Base-by-base conservation (phyloP, 2,113 vertebrate species). In the Coryphaenoides rupestris region DNA sequence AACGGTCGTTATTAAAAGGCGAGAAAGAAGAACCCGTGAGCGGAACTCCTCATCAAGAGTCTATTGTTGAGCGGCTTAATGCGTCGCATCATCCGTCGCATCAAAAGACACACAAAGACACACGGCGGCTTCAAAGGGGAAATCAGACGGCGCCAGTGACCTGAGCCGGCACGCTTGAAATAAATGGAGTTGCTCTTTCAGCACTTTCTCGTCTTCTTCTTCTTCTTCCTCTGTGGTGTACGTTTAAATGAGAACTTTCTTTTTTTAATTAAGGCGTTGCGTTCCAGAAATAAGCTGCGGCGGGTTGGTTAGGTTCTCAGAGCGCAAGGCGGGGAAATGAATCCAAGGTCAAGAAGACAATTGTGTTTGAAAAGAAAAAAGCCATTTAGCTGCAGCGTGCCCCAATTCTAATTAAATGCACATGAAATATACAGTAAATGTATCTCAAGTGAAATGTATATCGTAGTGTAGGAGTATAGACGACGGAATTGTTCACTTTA, bases 31-130 rank as follows among this genome's bases (percentile, higher is more conserved):
- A 57, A 17, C 13, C 24, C 16, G 22, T 55, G 21, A 72, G 12
- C 17, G 26, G 23, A 65, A 14, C n/a, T 19, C n/a, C 52, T 54
- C 9, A 54, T 54, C 17, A 47, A n/a, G 55, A 69, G 74, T 58
- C 66, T 74, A 65, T 23, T 61, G 52, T 55, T 57, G 50, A 52
- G 5, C 19, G 63, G 49, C 53, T 60, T 55, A 73, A 67, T 66
- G 58, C 16, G 70, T 53, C 1, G 46, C 33, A 56, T 60, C 54
- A 69, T 50, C 45, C 68, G 66, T 57, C 60, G 54, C 24, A 63
- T 60, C 53, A 24, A 56, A 58, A 59, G 22, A 22, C n/a, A n/a
- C n/a, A n/a, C n/a, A n/a, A 58, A 59, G 22, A 22, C 55, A 57
- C 15, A 28, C 15, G 3, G 17, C 5, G 15, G 72, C n/a, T 54